phyloP scores from a whole-genome alignment of 1,140 invertebrate genomes.

The Meteorus sp. region DNA sequence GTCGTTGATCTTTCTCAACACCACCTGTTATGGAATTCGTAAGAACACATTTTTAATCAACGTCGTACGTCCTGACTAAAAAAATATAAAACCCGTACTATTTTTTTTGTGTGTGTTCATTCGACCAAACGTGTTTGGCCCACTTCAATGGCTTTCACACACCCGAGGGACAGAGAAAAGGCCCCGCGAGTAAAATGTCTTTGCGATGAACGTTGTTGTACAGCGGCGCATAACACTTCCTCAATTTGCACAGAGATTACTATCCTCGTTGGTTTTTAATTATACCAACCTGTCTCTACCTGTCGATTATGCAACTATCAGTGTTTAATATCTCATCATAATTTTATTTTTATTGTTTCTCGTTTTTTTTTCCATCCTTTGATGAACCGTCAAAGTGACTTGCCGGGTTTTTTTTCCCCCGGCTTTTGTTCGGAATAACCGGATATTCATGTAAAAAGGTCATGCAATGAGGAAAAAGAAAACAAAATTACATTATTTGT shows the following conservation, averaged over 20 bases:
- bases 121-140: conserved; percentile 1
- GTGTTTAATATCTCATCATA: not conserved
- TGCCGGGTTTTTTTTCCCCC: conserved; percentile 14
- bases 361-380: not conserved
- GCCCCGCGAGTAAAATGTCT: not conserved
- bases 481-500: not conserved
- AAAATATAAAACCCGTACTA: no score
- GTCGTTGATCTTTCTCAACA: conserved; percentile 8
- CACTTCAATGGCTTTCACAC: conserved; percentile 25
- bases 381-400: not conserved
- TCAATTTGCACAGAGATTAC: conserved; percentile 20
- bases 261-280: conserved; percentile 11
- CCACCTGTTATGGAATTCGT: conserved; percentile 5
- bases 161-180: not conserved
- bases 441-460: conserved; percentile 5
- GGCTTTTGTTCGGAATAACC: not conserved
- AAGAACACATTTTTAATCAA: conserved; percentile 13
- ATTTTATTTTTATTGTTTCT: not conserved
- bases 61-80: not conserved
- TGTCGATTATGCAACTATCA: conserved; percentile 5
- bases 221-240: conserved; percentile 26
- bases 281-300: conserved; percentile 2
- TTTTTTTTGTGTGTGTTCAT: not conserved
- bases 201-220: conserved; percentile 9
- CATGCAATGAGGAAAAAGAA: conserved; percentile 9